phyloP scores from a whole-genome alignment of 1,140 invertebrate genomes.

The Belonocnema kinseyi region DNA sequence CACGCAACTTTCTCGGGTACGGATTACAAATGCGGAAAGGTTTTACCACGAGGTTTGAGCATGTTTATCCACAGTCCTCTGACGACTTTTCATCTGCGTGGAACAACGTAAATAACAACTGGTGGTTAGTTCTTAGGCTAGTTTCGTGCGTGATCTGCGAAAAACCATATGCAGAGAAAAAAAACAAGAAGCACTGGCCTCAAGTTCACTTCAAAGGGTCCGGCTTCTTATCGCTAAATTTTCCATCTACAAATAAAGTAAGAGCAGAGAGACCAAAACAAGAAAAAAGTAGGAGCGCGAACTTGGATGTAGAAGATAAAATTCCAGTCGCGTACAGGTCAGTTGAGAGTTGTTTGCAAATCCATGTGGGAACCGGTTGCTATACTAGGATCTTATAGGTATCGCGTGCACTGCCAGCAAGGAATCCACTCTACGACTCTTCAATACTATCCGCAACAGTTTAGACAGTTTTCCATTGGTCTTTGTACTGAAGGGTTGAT shows the following conservation, averaged over 20 bases:
- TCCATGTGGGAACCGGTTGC: neutral
- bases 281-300: neutral
- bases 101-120: neutral
- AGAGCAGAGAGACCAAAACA: neutral
- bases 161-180: neutral
- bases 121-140: neutral
- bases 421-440: neutral
- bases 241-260: neutral
- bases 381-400: neutral
- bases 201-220: neutral
- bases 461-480: neutral
- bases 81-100: neutral
- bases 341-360: neutral
- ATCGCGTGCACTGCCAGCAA: neutral
- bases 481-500: constrained; percentile 6
- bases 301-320: neutral
- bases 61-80: neutral
- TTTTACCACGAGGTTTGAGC: constrained; percentile 1
- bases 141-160: neutral
- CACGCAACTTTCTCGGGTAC: constrained; percentile 54
- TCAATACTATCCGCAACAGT: neutral
- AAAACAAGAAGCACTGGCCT: neutral
- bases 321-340: constrained; percentile 1
- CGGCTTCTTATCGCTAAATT: neutral
- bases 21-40: constrained; percentile 50